phyloP scores from a whole-genome alignment of 2,113 vertebrate genomes.

The Sebastes schlegelii region DNA sequence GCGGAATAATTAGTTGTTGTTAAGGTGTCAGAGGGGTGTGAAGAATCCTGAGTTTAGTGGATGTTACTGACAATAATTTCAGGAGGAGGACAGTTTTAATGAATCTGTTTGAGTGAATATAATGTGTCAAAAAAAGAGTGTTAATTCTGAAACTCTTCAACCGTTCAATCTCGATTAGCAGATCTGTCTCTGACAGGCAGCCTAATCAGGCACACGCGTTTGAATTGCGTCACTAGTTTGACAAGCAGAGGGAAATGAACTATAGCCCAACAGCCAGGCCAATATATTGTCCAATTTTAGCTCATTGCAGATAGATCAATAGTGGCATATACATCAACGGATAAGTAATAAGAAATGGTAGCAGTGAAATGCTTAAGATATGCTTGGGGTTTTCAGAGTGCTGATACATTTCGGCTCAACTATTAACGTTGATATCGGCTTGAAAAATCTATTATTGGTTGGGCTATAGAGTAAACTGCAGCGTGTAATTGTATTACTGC shows the following conservation, averaged over 20 bases:
- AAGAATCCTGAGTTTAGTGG: background rate
- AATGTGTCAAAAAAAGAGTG: background rate
- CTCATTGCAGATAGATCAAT: background rate
- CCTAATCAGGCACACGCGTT: background rate
- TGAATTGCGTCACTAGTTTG: background rate
- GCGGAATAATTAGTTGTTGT: background rate
- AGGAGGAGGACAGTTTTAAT: background rate
- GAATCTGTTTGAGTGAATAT: background rate
- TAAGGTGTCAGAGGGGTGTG: background rate
- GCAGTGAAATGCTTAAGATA: background rate
- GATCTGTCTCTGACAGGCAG: background rate
- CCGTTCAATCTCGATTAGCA: background rate
- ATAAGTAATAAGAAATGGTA: background rate
- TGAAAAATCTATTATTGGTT: background rate
- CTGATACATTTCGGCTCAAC: background rate
- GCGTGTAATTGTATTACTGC: too few species aligned
- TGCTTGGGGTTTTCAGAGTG: background rate
- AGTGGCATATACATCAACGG: background rate
- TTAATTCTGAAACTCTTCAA: background rate
- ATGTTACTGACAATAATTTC: too few species aligned
- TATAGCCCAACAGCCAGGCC: background rate
- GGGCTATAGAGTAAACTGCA: background rate
- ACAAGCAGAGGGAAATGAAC: background rate
- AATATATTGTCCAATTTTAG: background rate
- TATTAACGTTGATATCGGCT: background rate